Percentiles rank a stretch among this genome's conserved stretches.
These are phyloP conservation scores for Anableps anableps DNA, from an alignment of 2,797 vertebrate species.

Conservation along the genomic window DNA sequence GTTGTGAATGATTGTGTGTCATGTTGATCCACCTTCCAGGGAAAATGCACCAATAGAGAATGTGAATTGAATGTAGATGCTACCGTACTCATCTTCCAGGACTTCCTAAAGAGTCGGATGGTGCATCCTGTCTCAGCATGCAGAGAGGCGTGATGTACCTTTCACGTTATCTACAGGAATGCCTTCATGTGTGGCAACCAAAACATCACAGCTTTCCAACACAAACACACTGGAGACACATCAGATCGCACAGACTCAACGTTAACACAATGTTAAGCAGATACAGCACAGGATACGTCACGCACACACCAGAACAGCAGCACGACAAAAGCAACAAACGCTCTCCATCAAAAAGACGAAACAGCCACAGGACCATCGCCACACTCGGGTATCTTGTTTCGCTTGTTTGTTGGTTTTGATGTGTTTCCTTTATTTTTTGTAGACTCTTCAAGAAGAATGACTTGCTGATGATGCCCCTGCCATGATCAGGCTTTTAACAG, in stretches of 20 bases:
- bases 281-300: slow-evolving; percentile 61
- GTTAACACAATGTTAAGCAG: slow-evolving; percentile 45
- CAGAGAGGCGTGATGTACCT: neutral
- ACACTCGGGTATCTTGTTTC: slow-evolving; percentile 45
- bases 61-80: neutral
- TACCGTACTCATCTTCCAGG: neutral
- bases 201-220: slow-evolving; percentile 24
- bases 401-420: neutral
- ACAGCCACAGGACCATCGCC: slow-evolving; percentile 30
- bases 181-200: slow-evolving; percentile 3
- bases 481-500: neutral
- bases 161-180: neutral
- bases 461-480: slow-evolving; percentile 15
- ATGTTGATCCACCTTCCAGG: slow-evolving; percentile 41
- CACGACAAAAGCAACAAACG: slow-evolving; percentile 67
- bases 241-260: slow-evolving; percentile 36
- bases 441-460: slow-evolving; percentile 39
- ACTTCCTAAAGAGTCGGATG: neutral
- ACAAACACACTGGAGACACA: slow-evolving; percentile 27
- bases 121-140: neutral
- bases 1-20: slow-evolving; percentile 32
- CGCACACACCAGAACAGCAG: slow-evolving; percentile 67
- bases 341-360: slow-evolving; percentile 37
- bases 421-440: slow-evolving; percentile 36
- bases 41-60: neutral